Evolutionary conservation across 2,888 invertebrate species (phyloP).

Genomic region (Xestoiulus laeticollis): DNA sequence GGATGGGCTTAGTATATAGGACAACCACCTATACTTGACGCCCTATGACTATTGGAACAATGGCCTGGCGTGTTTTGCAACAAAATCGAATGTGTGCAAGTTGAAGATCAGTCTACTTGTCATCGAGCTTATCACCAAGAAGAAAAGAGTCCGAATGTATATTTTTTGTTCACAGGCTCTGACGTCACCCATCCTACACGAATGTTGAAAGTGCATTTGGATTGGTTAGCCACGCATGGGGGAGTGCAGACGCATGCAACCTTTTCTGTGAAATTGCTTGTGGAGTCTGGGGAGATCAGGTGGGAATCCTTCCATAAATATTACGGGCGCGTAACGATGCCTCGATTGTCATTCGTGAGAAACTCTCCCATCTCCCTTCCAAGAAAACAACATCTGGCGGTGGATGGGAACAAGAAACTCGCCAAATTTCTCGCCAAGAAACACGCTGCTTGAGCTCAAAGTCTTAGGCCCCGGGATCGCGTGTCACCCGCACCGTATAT

Average conservation of each 20-base stretch:
- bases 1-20: too few species aligned
- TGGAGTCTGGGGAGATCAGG: conserved; percentile 24
- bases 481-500: neutral
- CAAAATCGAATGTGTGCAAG: too few species aligned
- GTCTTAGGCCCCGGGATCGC: neutral
- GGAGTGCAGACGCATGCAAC: neutral
- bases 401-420: neutral
- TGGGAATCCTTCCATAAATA: conserved; percentile 37
- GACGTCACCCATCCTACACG: neutral
- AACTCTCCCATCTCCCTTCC: neutral
- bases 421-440: conserved; percentile 10
- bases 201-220: neutral
- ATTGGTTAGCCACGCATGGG: conserved; percentile 15
- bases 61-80: too few species aligned
- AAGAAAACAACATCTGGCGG: conserved; percentile 23
- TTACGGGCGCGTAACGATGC: conserved; percentile 1
- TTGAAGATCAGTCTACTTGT: too few species aligned
- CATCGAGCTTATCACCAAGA: too few species aligned
- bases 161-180: too few species aligned
- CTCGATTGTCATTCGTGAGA: conserved; percentile 29
- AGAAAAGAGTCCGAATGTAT: neutral
- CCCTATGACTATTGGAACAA: too few species aligned
- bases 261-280: conserved; percentile 15
- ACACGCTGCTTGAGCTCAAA: neutral
- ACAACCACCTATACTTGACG: too few species aligned